Percentiles rank a stretch among this genome's conserved stretches.
Evolutionary conservation across 2,888 invertebrate genomes (phyloP).

Genomic region (Coremacera marginata): DNA sequence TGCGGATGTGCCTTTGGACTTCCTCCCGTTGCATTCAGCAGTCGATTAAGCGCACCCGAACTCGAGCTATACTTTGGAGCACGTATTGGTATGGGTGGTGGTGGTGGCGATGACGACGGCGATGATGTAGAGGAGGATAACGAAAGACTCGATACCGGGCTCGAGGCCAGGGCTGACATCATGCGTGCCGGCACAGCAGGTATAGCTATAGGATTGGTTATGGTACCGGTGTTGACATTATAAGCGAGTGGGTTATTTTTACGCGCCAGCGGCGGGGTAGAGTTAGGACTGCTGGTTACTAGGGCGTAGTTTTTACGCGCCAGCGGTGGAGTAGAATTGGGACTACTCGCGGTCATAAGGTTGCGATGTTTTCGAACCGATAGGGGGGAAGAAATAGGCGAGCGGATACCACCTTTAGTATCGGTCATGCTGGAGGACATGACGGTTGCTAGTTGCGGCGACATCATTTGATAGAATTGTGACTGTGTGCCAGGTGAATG

Average conservation of each 20-base stretch:
- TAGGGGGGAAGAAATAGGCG: slow-evolving; percentile 62
- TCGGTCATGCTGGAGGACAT: slow-evolving; percentile 59
- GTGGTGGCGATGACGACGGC: slow-evolving; percentile 65
- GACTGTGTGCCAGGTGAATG: not conserved
- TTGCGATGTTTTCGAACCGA: slow-evolving; percentile 58
- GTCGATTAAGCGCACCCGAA: slow-evolving; percentile 46
- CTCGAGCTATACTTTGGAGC: slow-evolving; percentile 60
- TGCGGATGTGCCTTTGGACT: not conserved
- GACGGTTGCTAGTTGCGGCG: slow-evolving; percentile 61
- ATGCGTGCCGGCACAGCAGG: slow-evolving; percentile 59
- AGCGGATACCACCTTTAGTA: slow-evolving; percentile 57
- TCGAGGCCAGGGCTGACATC: slow-evolving; percentile 54
- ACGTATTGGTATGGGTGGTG: slow-evolving; percentile 63
- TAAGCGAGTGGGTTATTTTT: slow-evolving; percentile 58
- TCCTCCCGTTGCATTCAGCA: slow-evolving; percentile 47
- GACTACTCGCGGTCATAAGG: slow-evolving; percentile 56
- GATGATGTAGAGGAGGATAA: slow-evolving; percentile 66
- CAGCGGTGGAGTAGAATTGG: slow-evolving; percentile 63
- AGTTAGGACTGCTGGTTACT: slow-evolving; percentile 49
- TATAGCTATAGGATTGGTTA: slow-evolving; percentile 54
- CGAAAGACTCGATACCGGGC: slow-evolving; percentile 64
- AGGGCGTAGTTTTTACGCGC: slow-evolving; percentile 59
- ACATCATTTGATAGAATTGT: slow-evolving; percentile 59
- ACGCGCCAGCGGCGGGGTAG: slow-evolving; percentile 55
- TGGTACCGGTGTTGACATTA: slow-evolving; percentile 32